Conservation (phyloP, 2,113 vertebrate species). For the Chaetodon auriga region DNA sequence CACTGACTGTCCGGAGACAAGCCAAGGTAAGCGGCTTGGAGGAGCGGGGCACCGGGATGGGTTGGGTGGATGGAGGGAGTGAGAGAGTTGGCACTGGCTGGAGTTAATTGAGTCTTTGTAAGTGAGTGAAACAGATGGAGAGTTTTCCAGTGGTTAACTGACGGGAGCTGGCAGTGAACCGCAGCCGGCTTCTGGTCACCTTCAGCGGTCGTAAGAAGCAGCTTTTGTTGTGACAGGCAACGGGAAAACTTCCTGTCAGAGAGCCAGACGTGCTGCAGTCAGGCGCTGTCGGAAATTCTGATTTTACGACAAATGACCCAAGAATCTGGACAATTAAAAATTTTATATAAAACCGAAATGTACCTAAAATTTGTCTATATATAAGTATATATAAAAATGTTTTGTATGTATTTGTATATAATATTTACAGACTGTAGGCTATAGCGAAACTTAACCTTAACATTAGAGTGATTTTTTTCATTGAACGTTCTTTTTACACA, state of each 20-base stretch:
- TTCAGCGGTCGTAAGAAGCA: background rate
- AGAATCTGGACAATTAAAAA: background rate
- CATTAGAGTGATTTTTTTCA: background rate
- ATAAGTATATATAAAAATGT: no score
- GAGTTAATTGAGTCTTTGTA: background rate
- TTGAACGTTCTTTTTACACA: background rate
- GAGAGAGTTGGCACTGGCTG: background rate
- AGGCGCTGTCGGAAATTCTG: background rate
- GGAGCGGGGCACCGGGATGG: background rate
- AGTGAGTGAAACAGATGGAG: slow-evolving; percentile 18
- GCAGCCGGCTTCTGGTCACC: background rate
- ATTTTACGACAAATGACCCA: fast-evolving
- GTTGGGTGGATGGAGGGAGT: background rate
- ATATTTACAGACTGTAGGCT: no score
- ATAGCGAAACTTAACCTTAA: no score
- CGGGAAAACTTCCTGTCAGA: background rate
- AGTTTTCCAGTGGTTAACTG: slow-evolving; percentile 35
- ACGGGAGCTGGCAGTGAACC: slow-evolving; percentile 32
- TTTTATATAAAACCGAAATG: background rate
- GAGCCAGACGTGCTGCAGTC: slow-evolving; percentile 16
- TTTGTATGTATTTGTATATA: background rate
- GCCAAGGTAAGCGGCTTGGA: slow-evolving; percentile 69
- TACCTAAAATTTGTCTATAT: background rate
- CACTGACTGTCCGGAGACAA: slow-evolving; percentile 60
- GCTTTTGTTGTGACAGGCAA: slow-evolving; percentile 31